These are phyloP conservation scores for Ammospiza nelsoni DNA, from an alignment of 2,113 vertebrate species.

Conservation along the genomic window DNA sequence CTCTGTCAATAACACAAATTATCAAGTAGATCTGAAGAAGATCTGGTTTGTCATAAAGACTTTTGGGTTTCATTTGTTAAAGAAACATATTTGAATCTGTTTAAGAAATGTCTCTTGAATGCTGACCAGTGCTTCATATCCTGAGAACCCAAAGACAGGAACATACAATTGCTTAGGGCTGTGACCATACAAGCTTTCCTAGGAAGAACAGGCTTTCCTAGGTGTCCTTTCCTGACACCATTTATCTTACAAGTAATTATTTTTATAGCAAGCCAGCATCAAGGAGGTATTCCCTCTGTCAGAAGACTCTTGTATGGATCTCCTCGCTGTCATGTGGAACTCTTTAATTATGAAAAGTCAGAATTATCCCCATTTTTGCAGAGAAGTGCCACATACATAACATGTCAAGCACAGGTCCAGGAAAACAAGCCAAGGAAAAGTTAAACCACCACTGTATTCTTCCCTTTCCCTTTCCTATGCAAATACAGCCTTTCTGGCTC, in stretches of 20 bases:
- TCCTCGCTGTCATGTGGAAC: not conserved
- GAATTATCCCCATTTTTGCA: not conserved
- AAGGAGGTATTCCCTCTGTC: not conserved
- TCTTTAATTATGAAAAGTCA: not conserved
- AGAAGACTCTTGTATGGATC: not conserved
- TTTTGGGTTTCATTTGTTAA: not conserved
- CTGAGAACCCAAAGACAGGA: not conserved
- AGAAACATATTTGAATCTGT: not conserved
- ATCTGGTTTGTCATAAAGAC: not conserved
- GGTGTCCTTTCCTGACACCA: not conserved
- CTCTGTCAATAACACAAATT: not conserved
- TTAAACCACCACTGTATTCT: not conserved
- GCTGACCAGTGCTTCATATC: not conserved
- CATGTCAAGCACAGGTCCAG: not conserved
- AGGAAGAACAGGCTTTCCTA: not conserved
- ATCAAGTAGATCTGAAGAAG: not conserved
- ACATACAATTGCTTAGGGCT: not conserved
- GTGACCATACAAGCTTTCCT: not conserved
- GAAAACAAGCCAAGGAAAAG: not conserved
- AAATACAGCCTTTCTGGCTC: not conserved
- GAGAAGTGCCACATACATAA: not conserved
- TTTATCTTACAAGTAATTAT: not conserved
- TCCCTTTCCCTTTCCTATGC: not conserved
- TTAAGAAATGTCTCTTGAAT: not conserved
- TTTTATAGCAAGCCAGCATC: not conserved